These are phyloP conservation scores for Nicator chloris DNA, from an alignment of 2,113 vertebrate species.

Conservation along the genomic window DNA sequence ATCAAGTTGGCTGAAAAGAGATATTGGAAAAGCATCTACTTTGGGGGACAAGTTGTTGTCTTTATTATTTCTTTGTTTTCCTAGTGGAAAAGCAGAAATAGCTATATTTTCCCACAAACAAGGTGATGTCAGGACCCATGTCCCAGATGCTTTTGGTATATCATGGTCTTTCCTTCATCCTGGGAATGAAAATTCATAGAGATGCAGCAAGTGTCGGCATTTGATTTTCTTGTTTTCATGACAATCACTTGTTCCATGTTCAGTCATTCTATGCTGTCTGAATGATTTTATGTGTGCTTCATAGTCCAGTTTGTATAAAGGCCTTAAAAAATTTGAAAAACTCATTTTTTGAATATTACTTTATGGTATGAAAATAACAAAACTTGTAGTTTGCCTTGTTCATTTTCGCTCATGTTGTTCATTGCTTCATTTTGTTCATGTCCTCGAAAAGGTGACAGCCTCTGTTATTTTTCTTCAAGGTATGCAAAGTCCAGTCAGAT, in stretches of 20 bases:
- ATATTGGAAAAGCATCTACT: background rate
- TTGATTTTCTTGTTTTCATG: background rate
- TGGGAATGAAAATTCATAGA: background rate
- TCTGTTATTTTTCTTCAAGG: slow-evolving; percentile 71
- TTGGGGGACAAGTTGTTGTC: background rate
- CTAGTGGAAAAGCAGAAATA: background rate
- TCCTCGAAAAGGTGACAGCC: background rate
- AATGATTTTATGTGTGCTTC: background rate
- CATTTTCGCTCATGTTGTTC: background rate
- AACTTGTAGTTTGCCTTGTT: background rate
- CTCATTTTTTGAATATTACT: background rate
- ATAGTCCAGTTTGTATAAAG: background rate
- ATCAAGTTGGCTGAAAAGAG: background rate
- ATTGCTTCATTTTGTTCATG: too few species aligned
- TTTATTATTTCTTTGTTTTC: background rate
- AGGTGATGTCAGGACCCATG: background rate
- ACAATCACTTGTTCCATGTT: background rate
- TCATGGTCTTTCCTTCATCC: background rate
- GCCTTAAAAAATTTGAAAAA: background rate
- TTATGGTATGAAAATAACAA: background rate
- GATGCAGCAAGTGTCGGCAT: background rate
- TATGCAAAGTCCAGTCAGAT: slow-evolving; percentile 99
- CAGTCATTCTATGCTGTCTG: background rate
- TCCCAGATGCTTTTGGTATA: background rate
- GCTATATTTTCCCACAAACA: background rate